A percentile compares a stretch with the other conserved stretches of the same genome.
Evolutionary conservation across 1,140 invertebrate genomes (phyloP).

Genomic region (Mya arenaria): DNA sequence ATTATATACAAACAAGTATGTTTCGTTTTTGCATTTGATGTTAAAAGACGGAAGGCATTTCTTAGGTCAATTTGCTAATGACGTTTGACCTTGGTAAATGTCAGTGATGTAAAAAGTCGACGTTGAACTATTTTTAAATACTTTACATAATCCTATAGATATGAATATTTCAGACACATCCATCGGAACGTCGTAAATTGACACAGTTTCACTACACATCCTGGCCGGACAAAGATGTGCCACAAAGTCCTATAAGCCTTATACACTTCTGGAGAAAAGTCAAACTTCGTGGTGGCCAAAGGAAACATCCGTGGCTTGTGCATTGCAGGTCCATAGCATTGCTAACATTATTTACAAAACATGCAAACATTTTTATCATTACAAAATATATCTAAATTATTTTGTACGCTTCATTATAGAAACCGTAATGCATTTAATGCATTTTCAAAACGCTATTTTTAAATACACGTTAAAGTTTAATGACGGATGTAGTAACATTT

Average conservation of each 20-base stretch:
- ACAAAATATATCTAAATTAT: too few relatives aligned
- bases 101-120: background rate
- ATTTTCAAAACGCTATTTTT: too few relatives aligned
- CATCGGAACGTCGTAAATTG: conserved; percentile 61
- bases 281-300: background rate
- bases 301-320: conserved; percentile 54
- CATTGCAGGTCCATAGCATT: conserved; percentile 74
- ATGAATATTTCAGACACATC: background rate
- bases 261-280: conserved; percentile 84
- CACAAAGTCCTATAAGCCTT: conserved; percentile 83
- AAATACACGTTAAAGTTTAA: too few relatives aligned
- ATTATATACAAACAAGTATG: background rate
- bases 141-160: background rate
- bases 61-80: background rate
- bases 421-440: too few relatives aligned
- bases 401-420: too few relatives aligned
- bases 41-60: background rate
- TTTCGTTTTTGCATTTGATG: too few relatives aligned
- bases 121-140: too few relatives aligned
- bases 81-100: background rate
- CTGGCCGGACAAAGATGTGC: conserved; percentile 86
- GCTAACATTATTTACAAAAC: too few relatives aligned
- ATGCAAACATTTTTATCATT: too few relatives aligned
- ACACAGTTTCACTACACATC: conserved; percentile 84
- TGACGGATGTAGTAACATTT: too few relatives aligned